Conservation (phyloP, 2,113 vertebrate genomes). For the Cichladusa arquata region DNA sequence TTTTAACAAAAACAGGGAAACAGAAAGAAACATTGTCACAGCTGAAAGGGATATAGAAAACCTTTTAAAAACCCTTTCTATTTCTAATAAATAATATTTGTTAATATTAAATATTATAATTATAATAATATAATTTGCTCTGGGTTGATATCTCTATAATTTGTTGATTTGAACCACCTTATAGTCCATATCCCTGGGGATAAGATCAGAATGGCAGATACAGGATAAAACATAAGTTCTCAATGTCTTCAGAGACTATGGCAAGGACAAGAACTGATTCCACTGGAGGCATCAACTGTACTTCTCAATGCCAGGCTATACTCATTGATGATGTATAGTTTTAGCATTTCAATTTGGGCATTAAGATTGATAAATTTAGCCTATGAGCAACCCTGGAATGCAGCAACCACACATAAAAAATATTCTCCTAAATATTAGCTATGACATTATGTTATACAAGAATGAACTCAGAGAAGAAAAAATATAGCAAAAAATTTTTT, state of each 20-base stretch:
- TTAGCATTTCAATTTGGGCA: neutral
- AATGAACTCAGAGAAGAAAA: neutral
- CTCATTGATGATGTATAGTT: neutral
- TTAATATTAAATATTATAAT: too few species aligned
- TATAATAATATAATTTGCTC: neutral
- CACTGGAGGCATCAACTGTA: neutral
- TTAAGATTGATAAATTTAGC: neutral
- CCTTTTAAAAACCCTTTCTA: fast-evolving
- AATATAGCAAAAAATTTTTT: neutral
- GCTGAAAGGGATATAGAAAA: neutral
- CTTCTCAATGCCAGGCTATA: neutral
- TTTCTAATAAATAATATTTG: neutral
- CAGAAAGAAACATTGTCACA: neutral
- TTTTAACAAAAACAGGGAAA: neutral
- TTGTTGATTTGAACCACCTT: neutral
- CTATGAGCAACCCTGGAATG: neutral
- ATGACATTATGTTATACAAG: neutral
- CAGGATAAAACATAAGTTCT: neutral
- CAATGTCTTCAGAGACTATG: neutral
- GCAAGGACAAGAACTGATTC: neutral
- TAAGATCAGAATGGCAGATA: neutral
- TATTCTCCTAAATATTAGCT: neutral
- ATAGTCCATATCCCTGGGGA: neutral
- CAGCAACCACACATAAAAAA: neutral
- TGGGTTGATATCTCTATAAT: neutral